Evolutionary conservation across 2,113 vertebrate genomes (phyloP), one percentile per base, ranked within the genome.

Genomic region (Calyptommatus sinebrachiatus): DNA sequence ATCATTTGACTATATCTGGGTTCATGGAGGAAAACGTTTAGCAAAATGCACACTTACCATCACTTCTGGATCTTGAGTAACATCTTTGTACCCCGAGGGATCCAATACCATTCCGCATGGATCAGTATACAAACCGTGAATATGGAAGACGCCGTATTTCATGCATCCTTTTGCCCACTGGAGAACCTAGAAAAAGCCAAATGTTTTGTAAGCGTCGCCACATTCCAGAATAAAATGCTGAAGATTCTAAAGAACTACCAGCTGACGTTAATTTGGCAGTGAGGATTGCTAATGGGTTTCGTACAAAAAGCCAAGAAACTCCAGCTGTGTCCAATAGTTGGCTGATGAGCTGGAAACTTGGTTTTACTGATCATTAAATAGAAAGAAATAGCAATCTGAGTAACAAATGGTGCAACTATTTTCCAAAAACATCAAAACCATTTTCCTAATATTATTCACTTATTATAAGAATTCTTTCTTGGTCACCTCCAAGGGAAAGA

Each of bases 21-120:
- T n/a, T 45, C 75, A 77, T 46, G 65, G 35, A 29, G 85, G 46
- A 7, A 28, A 35, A 28, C 9, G 1, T n/a, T n/a, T 80, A 70
- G 46, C 7, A 71, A 20, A 18, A 18, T 35, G 61, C 74, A 48
- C 76, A 87, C 86, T 0, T 91, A 95, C 94, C 94, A 95, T 94
- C 8, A 95, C 94, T 90, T 95, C 92, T 2, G 92, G 88, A 76
- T 95, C 94, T 9, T 95, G 94, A 28, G 94, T 95, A 26, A 95
- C 92, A 26, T 95, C 94, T 75, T 91, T 95, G 28, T 94, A 95
- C 57, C 94, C 95, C 0, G 85, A 93, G 0, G 92, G 94, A 62
- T 95, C 93, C 29, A 95, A 48, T 12, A 95, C 93, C 93, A 95
- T 86, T 79, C 95, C 95, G 28, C 94, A 94, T 45, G 94, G 94